These are phyloP conservation scores for Mobula birostris DNA, from an alignment of 2,113 vertebrate genomes.

Conservation along the genomic window DNA sequence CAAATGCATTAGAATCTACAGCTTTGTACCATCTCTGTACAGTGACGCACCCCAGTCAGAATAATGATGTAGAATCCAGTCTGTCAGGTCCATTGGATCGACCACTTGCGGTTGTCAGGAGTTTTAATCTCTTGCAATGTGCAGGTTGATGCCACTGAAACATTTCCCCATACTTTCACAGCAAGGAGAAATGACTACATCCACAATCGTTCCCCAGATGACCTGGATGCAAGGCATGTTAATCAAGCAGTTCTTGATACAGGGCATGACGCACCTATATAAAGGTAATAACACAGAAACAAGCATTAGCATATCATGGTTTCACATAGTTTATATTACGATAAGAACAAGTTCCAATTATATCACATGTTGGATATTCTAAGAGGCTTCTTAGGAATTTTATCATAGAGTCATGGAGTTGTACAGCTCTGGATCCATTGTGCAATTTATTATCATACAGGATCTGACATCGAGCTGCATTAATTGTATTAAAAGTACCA, in stretches of 20 bases:
- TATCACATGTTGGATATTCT: background rate
- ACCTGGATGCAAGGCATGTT: conserved; percentile 53
- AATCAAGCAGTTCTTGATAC: conserved; percentile 47
- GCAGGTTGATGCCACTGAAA: conserved; percentile 53
- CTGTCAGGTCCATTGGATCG: conserved; percentile 11
- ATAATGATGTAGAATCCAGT: background rate
- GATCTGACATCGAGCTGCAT: background rate
- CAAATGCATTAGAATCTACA: background rate
- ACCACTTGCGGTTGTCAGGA: background rate
- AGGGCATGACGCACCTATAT: conserved; percentile 58
- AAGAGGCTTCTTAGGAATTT: background rate
- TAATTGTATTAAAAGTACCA: background rate
- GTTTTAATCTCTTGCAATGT: conserved; percentile 52
- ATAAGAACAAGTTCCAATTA: background rate
- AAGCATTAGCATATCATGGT: conserved; percentile 11
- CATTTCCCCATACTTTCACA: conserved; percentile 52
- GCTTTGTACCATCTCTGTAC: background rate
- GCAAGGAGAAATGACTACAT: conserved; percentile 49
- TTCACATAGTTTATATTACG: background rate
- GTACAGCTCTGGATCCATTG: too few relatives aligned
- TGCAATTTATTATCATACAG: background rate
- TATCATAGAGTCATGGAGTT: too few relatives aligned
- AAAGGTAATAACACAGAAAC: background rate
- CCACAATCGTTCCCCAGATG: conserved; percentile 55
- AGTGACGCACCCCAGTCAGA: background rate